These are phyloP conservation scores for Drosophila grimshawi DNA, from an alignment of 1,140 invertebrate species.

Conservation along the genomic window DNA sequence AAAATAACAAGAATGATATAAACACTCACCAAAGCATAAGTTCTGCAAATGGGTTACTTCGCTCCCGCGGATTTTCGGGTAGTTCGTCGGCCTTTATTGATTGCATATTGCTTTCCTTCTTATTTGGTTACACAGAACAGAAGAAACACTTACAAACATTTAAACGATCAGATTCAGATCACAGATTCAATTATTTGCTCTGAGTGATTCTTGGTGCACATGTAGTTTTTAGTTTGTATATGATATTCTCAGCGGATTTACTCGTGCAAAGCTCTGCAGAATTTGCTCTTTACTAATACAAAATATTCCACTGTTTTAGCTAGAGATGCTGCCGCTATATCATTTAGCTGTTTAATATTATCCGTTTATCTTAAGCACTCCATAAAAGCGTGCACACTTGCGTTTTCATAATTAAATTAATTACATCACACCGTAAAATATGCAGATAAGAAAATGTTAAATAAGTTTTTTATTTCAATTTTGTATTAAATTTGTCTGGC, in stretches of 20 bases:
- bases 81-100: constrained; percentile 54
- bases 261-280: neutral
- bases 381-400: neutral
- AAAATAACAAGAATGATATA: neutral
- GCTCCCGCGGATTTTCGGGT: constrained; percentile 65
- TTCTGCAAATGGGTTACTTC: constrained; percentile 59
- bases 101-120: constrained; percentile 32
- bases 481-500: neutral
- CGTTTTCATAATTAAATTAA: neutral
- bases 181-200: constrained; percentile 3
- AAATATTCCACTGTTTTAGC: constrained; percentile 21
- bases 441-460: constrained; percentile 9
- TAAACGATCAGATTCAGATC: constrained; percentile 9
- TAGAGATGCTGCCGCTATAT: constrained; percentile 26
- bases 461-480: neutral
- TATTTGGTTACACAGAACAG: neutral
- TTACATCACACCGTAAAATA: neutral
- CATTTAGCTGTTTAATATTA: neutral
- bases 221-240: neutral
- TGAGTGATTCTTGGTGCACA: constrained; percentile 1
- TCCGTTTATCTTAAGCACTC: neutral
- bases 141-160: neutral
- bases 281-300: constrained; percentile 1
- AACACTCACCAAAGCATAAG: constrained; percentile 68
- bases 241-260: neutral